Conservation (phyloP, 2,113 vertebrate genomes). For the Eolophus roseicapilla region DNA sequence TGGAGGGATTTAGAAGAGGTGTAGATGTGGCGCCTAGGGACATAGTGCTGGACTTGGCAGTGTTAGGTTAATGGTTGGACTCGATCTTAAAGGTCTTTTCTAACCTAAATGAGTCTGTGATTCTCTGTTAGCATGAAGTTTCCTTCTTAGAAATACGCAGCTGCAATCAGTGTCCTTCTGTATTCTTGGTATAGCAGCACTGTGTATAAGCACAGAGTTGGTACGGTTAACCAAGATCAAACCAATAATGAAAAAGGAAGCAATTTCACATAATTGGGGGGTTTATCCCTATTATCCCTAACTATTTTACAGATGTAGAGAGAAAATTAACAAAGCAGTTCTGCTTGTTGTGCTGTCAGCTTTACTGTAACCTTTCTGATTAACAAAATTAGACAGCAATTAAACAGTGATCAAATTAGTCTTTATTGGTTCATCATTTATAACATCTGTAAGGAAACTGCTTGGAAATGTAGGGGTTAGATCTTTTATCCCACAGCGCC, state of each 20-base stretch:
- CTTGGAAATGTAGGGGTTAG: neutral
- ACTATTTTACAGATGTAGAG: neutral
- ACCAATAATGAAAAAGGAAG: neutral
- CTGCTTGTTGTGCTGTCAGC: neutral
- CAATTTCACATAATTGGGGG: neutral
- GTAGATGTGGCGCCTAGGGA: neutral
- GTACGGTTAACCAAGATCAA: neutral
- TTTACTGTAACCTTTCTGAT: conserved; percentile 2
- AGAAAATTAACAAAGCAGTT: neutral
- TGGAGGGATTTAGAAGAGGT: neutral
- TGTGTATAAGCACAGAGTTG: neutral
- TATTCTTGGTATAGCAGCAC: neutral
- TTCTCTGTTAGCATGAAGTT: neutral
- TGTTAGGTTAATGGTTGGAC: neutral
- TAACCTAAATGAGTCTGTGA: neutral
- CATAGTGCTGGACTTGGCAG: neutral
- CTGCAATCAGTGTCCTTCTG: neutral
- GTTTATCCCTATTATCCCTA: neutral
- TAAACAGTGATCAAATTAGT: neutral
- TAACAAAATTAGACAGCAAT: neutral
- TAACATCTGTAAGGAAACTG: neutral
- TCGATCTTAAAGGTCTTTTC: neutral
- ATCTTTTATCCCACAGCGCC: neutral
- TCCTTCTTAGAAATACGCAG: neutral
- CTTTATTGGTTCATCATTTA: neutral